Conservation (phyloP, 2,797 vertebrate species). For the Bovichtus diacanthus region DNA sequence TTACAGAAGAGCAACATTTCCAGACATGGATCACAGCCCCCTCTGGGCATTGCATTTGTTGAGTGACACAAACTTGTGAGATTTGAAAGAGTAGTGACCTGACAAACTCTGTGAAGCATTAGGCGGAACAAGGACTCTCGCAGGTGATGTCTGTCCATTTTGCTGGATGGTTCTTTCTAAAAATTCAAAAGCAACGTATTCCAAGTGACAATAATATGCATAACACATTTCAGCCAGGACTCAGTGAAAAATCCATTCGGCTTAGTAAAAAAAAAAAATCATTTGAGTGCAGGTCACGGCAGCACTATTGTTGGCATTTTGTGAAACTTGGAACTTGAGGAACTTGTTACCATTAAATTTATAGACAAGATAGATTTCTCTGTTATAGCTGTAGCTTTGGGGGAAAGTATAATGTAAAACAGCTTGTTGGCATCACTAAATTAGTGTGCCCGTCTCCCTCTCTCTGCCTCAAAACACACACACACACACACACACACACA, state of each 20-base stretch:
- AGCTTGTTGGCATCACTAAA: slow-evolving; percentile 72
- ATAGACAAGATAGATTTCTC: slow-evolving; percentile 68
- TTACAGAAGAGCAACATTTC: not conserved
- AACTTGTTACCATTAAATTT: slow-evolving; percentile 71
- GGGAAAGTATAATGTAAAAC: slow-evolving; percentile 70
- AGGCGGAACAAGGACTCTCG: not conserved
- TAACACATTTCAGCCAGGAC: slow-evolving; percentile 32
- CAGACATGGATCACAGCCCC: slow-evolving; percentile 5
- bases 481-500: slow-evolving; percentile 7
- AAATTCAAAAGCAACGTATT: slow-evolving; percentile 28
- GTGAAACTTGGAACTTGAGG: slow-evolving; percentile 52
- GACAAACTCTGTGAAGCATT: not conserved
- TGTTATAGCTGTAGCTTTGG: slow-evolving; percentile 63
- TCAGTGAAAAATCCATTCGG: slow-evolving; percentile 40
- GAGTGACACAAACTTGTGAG: not conserved
- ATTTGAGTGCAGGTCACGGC: slow-evolving; percentile 39
- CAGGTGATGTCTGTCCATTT: slow-evolving; percentile 17
- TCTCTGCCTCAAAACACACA: slow-evolving; percentile 37
- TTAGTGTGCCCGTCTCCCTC: slow-evolving; percentile 49
- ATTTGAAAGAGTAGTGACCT: slow-evolving; percentile 1
- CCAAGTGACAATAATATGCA: slow-evolving; percentile 34
- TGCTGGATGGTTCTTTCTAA: slow-evolving; percentile 18
- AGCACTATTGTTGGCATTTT: slow-evolving; percentile 40
- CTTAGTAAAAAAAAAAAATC: slow-evolving; percentile 41
- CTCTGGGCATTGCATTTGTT: not conserved